A percentile compares a stretch with the other conserved stretches of the same genome.
Evolutionary conservation across 2,888 invertebrate genomes (phyloP).

Genomic region (Coenonympha glycerion): DNA sequence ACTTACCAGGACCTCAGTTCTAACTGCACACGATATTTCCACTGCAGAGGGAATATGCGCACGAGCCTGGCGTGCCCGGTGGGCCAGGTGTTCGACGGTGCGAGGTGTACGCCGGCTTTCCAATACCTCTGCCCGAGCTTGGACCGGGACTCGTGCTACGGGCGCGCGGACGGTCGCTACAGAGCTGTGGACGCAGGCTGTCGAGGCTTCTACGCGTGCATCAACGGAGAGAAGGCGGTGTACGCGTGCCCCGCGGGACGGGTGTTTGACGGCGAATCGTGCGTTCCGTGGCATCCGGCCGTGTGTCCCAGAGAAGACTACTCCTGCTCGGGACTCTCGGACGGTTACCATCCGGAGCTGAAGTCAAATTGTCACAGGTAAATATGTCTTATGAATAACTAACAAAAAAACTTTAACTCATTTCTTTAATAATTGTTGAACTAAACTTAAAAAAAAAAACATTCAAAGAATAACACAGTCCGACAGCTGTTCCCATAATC

Average conservation of each 20-base stretch:
- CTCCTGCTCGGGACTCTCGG: slow-evolving; percentile 66
- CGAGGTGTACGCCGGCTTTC: slow-evolving; percentile 50
- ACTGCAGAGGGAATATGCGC: slow-evolving; percentile 60
- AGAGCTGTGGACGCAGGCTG: slow-evolving; percentile 70
- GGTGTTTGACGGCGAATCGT: slow-evolving; percentile 75
- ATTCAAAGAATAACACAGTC: too few relatives aligned
- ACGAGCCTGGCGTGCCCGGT: slow-evolving; percentile 58
- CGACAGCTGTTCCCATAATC: too few relatives aligned
- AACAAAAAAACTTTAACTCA: too few relatives aligned
- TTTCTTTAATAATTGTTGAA: too few relatives aligned
- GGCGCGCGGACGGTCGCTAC: slow-evolving; percentile 74
- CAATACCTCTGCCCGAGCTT: slow-evolving; percentile 65
- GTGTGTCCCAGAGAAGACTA: slow-evolving; percentile 57
- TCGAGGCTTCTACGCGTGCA: slow-evolving; percentile 77
- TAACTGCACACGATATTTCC: slow-evolving; percentile 71
- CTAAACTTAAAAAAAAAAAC: too few relatives aligned
- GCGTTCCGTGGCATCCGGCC: slow-evolving; percentile 54
- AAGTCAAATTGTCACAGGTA: slow-evolving; percentile 72
- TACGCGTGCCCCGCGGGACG: slow-evolving; percentile 73
- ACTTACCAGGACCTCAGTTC: slow-evolving; percentile 72
- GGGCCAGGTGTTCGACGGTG: slow-evolving; percentile 64
- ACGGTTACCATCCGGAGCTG: slow-evolving; percentile 76
- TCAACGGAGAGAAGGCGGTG: slow-evolving; percentile 72
- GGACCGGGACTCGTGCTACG: slow-evolving; percentile 69
- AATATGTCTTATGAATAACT: background rate